Evolutionary conservation across 2,113 vertebrate genomes (phyloP), one percentile per base, ranked within the genome.

Genomic region (Halcyon senegalensis): DNA sequence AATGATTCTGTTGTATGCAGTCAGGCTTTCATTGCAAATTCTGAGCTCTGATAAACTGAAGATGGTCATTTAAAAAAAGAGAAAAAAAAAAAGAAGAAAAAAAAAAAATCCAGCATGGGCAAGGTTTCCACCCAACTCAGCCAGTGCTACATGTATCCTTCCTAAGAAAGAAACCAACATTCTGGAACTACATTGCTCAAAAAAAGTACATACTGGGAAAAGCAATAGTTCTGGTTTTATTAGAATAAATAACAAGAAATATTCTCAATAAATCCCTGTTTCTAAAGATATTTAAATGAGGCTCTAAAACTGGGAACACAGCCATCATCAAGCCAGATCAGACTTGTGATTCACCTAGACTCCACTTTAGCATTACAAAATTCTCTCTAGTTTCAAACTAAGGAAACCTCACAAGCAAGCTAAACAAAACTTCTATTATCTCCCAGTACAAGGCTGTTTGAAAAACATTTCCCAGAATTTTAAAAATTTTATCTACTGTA

Each of bases 381-480:
- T 66, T 60, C 17, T 84, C 50, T 51, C n/a, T 35, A n/a, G 70
- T 56, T 91, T 37, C 90, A 66, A 95, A 55, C 31, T 58, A 69
- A 83, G 30, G 12, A 80, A 85, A 76, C 51, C 81, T 62, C 39
- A 21, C 28, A 23, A 60, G n/a, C 19, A 75, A 87, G 69, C 51
- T 43, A 80, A 86, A 87, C 50, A 91, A 74, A 60, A 51, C 6
- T 87, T 77, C 48, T 64, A 66, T 59, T 67, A 72, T 64, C 33
- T 90, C 46, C 24, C 20, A 50, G 27, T 39, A 60, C 16, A 51
- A 87, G 28, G 19, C 21, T 43, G 30, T 87, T 55, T 68, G 68
- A 64, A 94, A 92, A 90, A 76, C 18, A 72, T 53, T 95, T 94
- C 68, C 58, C 44, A 87, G 90, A 90, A 81, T 89, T 11, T 92